Evolutionary conservation across 2,113 vertebrate genomes (phyloP).

Genomic region (Protomyctophum bolini): DNA sequence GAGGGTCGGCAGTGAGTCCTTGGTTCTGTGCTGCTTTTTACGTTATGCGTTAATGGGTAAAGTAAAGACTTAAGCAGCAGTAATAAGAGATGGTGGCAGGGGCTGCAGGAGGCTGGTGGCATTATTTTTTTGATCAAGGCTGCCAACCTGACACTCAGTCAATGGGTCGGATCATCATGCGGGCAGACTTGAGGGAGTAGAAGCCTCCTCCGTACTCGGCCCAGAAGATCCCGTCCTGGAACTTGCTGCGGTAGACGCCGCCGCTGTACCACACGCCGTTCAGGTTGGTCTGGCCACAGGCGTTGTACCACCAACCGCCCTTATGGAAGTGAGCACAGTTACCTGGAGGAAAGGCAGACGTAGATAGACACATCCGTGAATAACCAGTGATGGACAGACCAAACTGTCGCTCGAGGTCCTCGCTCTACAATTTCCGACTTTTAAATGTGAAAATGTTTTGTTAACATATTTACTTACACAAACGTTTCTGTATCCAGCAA

Average conservation of each 20-base stretch:
- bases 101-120: conserved; percentile 1
- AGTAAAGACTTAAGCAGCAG: conserved; percentile 9
- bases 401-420: background rate
- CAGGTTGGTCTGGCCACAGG: conserved; percentile 95
- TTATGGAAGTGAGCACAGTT: conserved; percentile 99
- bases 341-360: conserved; percentile 72
- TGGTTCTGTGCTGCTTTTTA: conserved; percentile 21
- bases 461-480: too few relatives aligned
- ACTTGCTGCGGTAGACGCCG: conserved; percentile 96
- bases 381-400: background rate
- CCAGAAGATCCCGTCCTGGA: conserved; percentile 98
- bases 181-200: conserved; percentile 92
- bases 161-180: conserved; percentile 96
- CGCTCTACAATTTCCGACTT: background rate
- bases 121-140: background rate
- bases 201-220: conserved; percentile 96
- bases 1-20: conserved; percentile 11
- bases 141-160: conserved; percentile 73
- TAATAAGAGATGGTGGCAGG: background rate
- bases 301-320: conserved; percentile 99
- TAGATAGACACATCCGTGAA: background rate
- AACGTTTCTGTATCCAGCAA: too few relatives aligned
- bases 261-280: conserved; percentile 98
- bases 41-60: conserved; percentile 32
- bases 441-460: too few relatives aligned